Conservation (phyloP, 2,888 invertebrate species). For the Calephelis perditalis region DNA sequence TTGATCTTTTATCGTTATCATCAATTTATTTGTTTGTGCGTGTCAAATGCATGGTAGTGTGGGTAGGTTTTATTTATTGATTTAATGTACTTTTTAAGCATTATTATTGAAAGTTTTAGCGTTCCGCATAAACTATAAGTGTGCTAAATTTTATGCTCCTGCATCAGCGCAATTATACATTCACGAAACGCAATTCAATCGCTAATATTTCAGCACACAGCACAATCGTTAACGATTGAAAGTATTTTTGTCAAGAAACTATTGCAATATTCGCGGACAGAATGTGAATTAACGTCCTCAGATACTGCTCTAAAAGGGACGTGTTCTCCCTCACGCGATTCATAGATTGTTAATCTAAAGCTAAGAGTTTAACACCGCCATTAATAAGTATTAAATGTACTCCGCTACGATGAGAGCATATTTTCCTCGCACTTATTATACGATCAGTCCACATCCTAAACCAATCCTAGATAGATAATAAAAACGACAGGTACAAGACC, state of each 20-base stretch:
- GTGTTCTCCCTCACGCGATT: slow-evolving; percentile 30
- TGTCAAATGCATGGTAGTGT: too few species aligned
- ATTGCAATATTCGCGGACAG: slow-evolving; percentile 21
- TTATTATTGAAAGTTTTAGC: too few species aligned
- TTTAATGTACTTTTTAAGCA: too few species aligned
- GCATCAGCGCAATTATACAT: too few species aligned
- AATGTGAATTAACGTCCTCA: slow-evolving; percentile 25
- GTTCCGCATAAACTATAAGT: too few species aligned
- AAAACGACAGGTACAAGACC: slow-evolving; percentile 49
- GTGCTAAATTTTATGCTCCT: too few species aligned
- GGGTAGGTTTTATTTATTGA: too few species aligned
- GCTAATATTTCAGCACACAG: too few species aligned
- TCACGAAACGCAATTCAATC: too few species aligned
- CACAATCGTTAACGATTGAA: neutral
- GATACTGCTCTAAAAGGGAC: slow-evolving; percentile 24
- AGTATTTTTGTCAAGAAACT: slow-evolving; percentile 9
- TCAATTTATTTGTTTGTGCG: too few species aligned
- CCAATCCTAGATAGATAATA: slow-evolving; percentile 44
- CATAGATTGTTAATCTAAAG: slow-evolving; percentile 30
- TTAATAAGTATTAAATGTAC: slow-evolving; percentile 24
- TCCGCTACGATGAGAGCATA: slow-evolving; percentile 20
- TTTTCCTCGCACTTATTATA: slow-evolving; percentile 24
- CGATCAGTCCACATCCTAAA: slow-evolving; percentile 33
- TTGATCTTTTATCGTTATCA: too few species aligned
- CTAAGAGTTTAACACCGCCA: slow-evolving; percentile 26